These are phyloP conservation scores for Brachymystax lenok DNA, from an alignment of 2,797 vertebrate species.

Conservation along the genomic window DNA sequence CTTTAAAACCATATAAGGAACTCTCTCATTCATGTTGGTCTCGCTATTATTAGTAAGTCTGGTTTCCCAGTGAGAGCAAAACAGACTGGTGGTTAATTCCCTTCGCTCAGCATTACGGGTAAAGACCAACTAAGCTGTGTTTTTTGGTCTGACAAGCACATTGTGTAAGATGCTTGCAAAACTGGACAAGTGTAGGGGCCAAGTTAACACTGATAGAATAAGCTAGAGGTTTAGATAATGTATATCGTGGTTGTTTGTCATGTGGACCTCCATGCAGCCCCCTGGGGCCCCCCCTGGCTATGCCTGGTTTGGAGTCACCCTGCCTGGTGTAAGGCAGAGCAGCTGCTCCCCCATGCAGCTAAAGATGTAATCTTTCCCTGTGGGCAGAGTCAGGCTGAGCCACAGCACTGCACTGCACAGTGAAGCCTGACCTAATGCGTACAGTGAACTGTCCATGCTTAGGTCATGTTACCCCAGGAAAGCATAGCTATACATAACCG, in stretches of 20 bases:
- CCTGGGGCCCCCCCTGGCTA: neutral
- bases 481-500: slow-evolving; percentile 40
- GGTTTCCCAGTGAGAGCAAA: neutral
- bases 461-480: slow-evolving; percentile 32
- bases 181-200: neutral
- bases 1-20: slow-evolving; percentile 48
- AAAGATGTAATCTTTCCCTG: neutral
- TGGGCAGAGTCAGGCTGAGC: neutral
- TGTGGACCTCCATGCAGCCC: neutral
- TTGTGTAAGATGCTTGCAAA: neutral
- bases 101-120: neutral
- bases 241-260: neutral
- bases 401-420: neutral
- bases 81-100: slow-evolving; percentile 8
- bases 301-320: neutral
- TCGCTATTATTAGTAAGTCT: slow-evolving; percentile 1
- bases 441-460: neutral
- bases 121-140: neutral
- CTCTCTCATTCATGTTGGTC: slow-evolving; percentile 7
- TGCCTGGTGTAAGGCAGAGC: neutral
- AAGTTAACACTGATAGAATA: neutral
- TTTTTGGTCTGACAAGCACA: neutral
- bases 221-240: neutral
- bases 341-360: neutral
- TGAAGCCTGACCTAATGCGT: slow-evolving; percentile 6